Conservation (phyloP, 2,888 invertebrate genomes). For the Ametastegia equiseti region DNA sequence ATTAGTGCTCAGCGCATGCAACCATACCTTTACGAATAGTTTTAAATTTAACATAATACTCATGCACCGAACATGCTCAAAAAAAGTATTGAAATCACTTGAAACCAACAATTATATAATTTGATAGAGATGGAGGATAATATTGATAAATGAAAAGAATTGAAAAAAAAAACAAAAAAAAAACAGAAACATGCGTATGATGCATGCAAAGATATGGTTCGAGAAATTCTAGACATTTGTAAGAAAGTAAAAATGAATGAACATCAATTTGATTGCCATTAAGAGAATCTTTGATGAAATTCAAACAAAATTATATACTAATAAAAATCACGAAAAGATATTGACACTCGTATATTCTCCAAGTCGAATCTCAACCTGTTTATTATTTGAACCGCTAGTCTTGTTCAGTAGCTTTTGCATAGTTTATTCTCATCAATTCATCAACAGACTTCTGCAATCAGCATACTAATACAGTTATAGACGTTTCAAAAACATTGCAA, state of each 20-base stretch:
- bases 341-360: neutral
- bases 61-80: conserved; percentile 73
- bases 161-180: conserved; percentile 42
- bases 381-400: neutral
- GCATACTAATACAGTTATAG: neutral
- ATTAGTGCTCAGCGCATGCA: conserved; percentile 74
- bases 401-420: neutral
- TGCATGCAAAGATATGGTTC: neutral
- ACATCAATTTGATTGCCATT: neutral
- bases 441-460: neutral
- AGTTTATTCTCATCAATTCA: neutral
- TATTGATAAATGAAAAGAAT: neutral
- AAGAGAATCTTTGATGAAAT: no score
- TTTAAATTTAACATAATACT: conserved; percentile 62
- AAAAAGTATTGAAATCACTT: conserved; percentile 60
- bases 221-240: neutral
- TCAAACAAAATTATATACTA: neutral
- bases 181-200: conserved; percentile 36
- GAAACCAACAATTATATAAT: neutral
- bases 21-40: conserved; percentile 49
- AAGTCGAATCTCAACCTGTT: neutral
- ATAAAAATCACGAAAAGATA: neutral
- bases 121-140: conserved; percentile 21
- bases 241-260: neutral
- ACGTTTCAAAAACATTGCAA: neutral